Evolutionary conservation across 2,113 vertebrate genomes (phyloP).

Genomic region (Chaetodon auriga): DNA sequence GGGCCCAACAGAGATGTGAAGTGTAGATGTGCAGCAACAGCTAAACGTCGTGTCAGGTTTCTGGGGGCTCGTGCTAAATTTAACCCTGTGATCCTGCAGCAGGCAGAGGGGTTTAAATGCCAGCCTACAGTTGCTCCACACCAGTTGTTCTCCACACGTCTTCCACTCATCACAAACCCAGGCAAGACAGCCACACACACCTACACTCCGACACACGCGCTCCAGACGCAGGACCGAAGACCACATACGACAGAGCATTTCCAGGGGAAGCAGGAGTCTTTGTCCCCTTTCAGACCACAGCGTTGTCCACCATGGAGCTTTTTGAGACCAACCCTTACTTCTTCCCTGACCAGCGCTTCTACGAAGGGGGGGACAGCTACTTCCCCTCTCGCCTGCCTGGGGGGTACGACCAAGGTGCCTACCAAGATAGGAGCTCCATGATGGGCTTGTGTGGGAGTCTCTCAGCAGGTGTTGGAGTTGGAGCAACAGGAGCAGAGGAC

Average conservation of each 20-base stretch:
- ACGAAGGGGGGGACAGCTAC: constrained; percentile 91
- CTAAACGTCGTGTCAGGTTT: constrained; percentile 97
- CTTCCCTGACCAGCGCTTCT: constrained; percentile 96
- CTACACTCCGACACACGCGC: constrained; percentile 67
- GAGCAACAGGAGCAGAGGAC: constrained; percentile 86
- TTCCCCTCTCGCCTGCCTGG: constrained; percentile 89
- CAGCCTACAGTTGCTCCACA: constrained; percentile 91
- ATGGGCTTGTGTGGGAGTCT: constrained; percentile 87
- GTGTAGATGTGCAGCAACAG: constrained; percentile 99
- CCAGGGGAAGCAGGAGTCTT: constrained; percentile 62
- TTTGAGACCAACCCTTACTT: constrained; percentile 98
- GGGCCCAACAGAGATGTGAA: constrained; percentile 91
- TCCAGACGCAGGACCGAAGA: constrained; percentile 65
- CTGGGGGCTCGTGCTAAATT: constrained; percentile 96
- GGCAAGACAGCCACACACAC: constrained; percentile 64
- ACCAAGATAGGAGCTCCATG: constrained; percentile 89
- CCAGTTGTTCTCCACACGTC: constrained; percentile 87
- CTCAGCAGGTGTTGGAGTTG: constrained; percentile 72
- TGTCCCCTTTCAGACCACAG: constrained; percentile 52
- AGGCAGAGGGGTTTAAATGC: constrained; percentile 98
- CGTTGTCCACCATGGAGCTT: constrained; percentile 91
- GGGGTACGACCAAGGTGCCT: constrained; percentile 87
- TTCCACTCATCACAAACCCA: constrained; percentile 84
- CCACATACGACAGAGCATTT: constrained; percentile 50
- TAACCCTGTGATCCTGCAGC: constrained; percentile 98